Percentiles rank a stretch among this genome's conserved stretches.
Conservation (phyloP, 1,140 invertebrate genomes). For the Drosophila nigromelanica region DNA sequence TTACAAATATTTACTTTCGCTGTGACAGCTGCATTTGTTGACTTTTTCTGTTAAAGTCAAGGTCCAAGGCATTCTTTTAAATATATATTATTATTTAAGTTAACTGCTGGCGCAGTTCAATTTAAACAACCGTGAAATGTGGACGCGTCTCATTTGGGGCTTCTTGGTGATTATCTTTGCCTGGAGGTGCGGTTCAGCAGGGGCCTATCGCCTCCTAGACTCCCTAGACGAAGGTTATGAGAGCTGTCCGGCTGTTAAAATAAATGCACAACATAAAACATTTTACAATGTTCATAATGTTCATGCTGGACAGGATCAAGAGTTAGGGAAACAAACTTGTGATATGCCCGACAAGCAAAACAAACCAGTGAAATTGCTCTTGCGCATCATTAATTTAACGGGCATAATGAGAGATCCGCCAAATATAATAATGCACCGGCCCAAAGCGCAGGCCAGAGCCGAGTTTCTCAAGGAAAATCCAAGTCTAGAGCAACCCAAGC, state of each 20-base stretch:
- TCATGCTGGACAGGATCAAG: background rate
- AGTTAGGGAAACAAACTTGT: background rate
- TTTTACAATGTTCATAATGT: constrained; percentile 32
- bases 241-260: constrained; percentile 37
- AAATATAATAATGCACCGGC: background rate
- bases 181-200: background rate
- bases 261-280: constrained; percentile 18
- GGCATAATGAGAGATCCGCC: background rate
- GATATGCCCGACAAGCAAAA: background rate
- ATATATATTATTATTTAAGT: constrained; percentile 13
- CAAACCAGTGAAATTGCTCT: constrained; percentile 31
- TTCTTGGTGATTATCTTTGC: constrained; percentile 16
- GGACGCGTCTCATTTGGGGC: constrained; percentile 9
- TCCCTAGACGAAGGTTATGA: background rate
- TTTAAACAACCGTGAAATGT: constrained; percentile 38
- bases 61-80: constrained; percentile 40
- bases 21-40: constrained; percentile 49
- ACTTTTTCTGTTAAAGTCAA: constrained; percentile 46
- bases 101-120: constrained; percentile 34
- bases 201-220: constrained; percentile 32
- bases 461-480: too few relatives aligned
- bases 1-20: constrained; percentile 35
- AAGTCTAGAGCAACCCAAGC: background rate
- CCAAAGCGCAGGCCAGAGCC: too few relatives aligned
- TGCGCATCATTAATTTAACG: constrained; percentile 47